phyloP scores from a whole-genome alignment of 1,140 invertebrate genomes.

The Chlorops oryzae region DNA sequence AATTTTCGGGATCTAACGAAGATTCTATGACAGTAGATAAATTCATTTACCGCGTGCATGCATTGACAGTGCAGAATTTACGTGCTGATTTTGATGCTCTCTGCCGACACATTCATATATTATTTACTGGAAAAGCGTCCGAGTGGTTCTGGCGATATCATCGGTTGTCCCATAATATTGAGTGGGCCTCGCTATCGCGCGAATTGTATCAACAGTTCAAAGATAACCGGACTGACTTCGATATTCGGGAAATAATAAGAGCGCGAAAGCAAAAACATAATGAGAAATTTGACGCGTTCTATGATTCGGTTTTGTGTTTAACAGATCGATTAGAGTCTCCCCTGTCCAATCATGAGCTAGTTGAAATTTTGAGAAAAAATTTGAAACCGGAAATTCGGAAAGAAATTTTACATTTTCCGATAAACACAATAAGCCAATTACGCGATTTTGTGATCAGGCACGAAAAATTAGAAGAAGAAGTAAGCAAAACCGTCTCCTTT shows the following conservation, averaged over 20 bases:
- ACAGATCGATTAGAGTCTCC: not conserved
- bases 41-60: not conserved
- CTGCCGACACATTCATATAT: not conserved
- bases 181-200: not conserved
- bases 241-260: not conserved
- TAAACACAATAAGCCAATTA: not conserved
- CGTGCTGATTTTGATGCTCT: not conserved
- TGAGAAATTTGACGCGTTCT: constrained; percentile 1
- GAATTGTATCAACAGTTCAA: not conserved
- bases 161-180: not conserved
- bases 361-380: not conserved
- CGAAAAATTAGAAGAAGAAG: no score
- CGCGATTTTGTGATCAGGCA: not conserved
- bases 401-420: not conserved
- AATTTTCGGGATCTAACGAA: no score
- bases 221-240: not conserved
- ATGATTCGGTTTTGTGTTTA: not conserved
- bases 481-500: no score
- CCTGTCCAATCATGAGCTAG: not conserved
- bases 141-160: constrained; percentile 2
- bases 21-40: no score
- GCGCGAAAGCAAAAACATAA: not conserved
- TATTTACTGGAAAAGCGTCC: not conserved
- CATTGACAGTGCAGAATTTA: not conserved
- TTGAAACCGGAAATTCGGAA: not conserved